Conservation (phyloP, 1,140 invertebrate species). For the Dinoponera quadriceps region DNA sequence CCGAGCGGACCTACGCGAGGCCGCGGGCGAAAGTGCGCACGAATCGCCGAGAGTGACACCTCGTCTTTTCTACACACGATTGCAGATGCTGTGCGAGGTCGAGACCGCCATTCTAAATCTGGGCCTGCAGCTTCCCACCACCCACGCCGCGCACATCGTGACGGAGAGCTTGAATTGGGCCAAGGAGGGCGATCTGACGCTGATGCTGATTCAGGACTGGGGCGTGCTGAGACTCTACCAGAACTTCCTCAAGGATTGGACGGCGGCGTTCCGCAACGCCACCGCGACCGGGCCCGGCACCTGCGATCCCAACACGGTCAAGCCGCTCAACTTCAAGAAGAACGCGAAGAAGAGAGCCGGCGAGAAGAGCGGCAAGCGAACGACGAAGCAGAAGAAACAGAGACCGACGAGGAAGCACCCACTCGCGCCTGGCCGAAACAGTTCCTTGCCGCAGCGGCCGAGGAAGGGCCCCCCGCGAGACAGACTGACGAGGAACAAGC, state of each 20-base stretch:
- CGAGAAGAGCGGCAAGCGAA: constrained; percentile 48
- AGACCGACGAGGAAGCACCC: constrained; percentile 57
- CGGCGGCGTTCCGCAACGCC: constrained; percentile 79
- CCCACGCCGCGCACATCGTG: constrained; percentile 71
- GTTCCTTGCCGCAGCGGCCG: constrained; percentile 63
- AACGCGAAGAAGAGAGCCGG: constrained; percentile 37
- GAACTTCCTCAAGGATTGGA: constrained; percentile 83
- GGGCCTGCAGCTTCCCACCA: constrained; percentile 72
- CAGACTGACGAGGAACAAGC: constrained; percentile 64
- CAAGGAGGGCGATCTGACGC: constrained; percentile 81
- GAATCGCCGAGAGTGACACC: background rate
- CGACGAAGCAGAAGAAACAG: constrained; percentile 60
- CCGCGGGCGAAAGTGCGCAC: constrained; percentile 3
- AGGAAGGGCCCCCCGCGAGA: constrained; percentile 65
- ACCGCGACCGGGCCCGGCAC: constrained; percentile 77
- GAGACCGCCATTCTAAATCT: constrained; percentile 82
- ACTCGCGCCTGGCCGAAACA: constrained; percentile 47
- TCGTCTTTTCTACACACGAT: constrained; percentile 28
- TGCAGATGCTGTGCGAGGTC: constrained; percentile 85
- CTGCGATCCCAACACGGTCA: constrained; percentile 73
- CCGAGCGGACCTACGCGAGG: background rate
- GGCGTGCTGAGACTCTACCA: constrained; percentile 82
- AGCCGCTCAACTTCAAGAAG: constrained; percentile 65
- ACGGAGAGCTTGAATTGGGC: constrained; percentile 81
- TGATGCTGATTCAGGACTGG: constrained; percentile 84